These are phyloP conservation scores for Epinotia demarniana DNA, from an alignment of 2,888 invertebrate genomes.

Conservation along the genomic window DNA sequence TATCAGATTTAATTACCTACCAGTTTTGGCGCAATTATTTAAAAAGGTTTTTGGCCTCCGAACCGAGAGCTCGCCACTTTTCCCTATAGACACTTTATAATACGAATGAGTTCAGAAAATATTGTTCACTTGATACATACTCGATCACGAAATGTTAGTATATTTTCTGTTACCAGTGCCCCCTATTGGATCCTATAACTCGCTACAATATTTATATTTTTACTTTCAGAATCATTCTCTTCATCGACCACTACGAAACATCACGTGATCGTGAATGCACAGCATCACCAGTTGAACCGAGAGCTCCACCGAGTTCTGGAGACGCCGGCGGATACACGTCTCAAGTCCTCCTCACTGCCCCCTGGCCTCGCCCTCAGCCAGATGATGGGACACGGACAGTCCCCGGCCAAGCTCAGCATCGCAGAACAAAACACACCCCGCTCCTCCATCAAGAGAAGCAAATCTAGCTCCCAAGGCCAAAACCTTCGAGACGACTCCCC, in stretches of 20 bases:
- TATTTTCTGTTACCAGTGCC: background rate
- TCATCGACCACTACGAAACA: constrained; percentile 81
- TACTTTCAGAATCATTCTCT: constrained; percentile 80
- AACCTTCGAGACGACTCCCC: constrained; percentile 68
- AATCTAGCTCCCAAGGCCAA: constrained; percentile 81
- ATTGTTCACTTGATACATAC: background rate
- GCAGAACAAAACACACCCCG: constrained; percentile 74
- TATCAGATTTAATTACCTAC: background rate
- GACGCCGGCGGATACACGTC: constrained; percentile 80
- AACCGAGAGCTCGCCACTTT: no score
- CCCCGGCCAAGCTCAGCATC: constrained; percentile 82
- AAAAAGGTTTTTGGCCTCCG: no score
- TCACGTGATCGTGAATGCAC: constrained; percentile 73
- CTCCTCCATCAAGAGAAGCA: constrained; percentile 80
- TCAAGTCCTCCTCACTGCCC: constrained; percentile 87
- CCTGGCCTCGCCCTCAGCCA: constrained; percentile 85
- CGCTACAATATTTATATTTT: constrained; percentile 32
- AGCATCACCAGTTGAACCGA: constrained; percentile 70
- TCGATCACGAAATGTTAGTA: background rate
- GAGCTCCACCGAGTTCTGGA: constrained; percentile 75
- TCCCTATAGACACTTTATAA: background rate
- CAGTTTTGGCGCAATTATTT: background rate
- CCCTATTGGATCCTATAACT: background rate
- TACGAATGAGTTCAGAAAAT: background rate
- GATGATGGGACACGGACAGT: constrained; percentile 78